phyloP scores from a whole-genome alignment of 1,140 invertebrate species.

The Drosophila subpulchrella region DNA sequence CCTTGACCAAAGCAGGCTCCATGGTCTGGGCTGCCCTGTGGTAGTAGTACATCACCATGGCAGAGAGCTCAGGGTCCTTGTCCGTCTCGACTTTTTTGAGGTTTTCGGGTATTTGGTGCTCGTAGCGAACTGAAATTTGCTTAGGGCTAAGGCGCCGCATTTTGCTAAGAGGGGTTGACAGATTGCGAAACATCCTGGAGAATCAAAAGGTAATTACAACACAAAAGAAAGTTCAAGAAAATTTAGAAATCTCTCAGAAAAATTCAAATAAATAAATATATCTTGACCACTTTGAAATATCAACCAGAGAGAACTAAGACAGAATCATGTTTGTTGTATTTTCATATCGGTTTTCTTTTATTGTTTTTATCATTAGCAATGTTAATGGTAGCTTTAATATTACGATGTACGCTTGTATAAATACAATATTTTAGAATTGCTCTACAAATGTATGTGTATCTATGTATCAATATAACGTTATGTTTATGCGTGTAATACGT shows the following conservation, averaged over 20 bases:
- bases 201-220: too few species aligned
- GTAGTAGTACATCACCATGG: slow-evolving; percentile 91
- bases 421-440: slow-evolving; percentile 65
- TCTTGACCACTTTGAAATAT: not conserved
- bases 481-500: slow-evolving; percentile 58
- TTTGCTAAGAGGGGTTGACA: not conserved
- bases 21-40: slow-evolving; percentile 88
- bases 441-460: slow-evolving; percentile 43
- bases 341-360: slow-evolving; percentile 40
- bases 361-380: slow-evolving; percentile 43
- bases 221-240: too few species aligned
- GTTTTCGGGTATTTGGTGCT: slow-evolving; percentile 87
- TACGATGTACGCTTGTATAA: slow-evolving; percentile 41
- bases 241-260: too few species aligned
- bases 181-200: not conserved
- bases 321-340: slow-evolving; percentile 3
- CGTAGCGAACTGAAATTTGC: not conserved
- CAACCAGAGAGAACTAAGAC: slow-evolving; percentile 6
- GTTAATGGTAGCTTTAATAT: slow-evolving; percentile 43
- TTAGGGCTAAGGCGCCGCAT: too few species aligned
- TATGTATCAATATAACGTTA: slow-evolving; percentile 39
- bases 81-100: slow-evolving; percentile 86
- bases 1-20: slow-evolving; percentile 88
- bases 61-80: slow-evolving; percentile 88
- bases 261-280: not conserved